Conservation (phyloP, 1,140 invertebrate genomes). For the Phthorimaea operculella region DNA sequence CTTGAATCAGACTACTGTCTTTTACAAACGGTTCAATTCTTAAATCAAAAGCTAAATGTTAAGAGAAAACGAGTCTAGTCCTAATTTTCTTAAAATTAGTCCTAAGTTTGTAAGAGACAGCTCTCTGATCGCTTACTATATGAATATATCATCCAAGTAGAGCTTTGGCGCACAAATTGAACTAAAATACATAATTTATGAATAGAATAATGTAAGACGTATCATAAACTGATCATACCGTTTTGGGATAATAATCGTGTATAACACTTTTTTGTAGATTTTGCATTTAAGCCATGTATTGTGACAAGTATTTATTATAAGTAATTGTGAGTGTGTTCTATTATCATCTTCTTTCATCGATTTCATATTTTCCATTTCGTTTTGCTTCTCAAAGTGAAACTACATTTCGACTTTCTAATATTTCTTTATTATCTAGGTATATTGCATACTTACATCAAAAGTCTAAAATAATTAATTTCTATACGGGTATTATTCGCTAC, state of each 20-base stretch:
- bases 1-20: not conserved
- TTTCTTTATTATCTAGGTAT: too few relatives aligned
- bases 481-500: constrained; percentile 26
- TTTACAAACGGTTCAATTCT: not conserved
- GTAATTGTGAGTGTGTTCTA: constrained; percentile 52
- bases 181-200: constrained; percentile 29
- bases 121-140: constrained; percentile 26
- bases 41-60: not conserved
- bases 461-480: not conserved
- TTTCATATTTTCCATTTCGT: constrained; percentile 9
- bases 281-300: constrained; percentile 64
- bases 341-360: constrained; percentile 28
- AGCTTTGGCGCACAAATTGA: constrained; percentile 61
- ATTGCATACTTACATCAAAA: too few relatives aligned
- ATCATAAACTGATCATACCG: constrained; percentile 51
- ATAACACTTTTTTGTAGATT: constrained; percentile 61
- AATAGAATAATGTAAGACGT: constrained; percentile 50
- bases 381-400: not conserved
- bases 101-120: not conserved
- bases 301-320: constrained; percentile 55
- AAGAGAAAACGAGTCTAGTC: too few relatives aligned
- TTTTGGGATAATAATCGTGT: constrained; percentile 60
- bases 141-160: constrained; percentile 43
- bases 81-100: not conserved
- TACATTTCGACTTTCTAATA: too few relatives aligned